Evolutionary conservation across 2,113 vertebrate species (phyloP).

Genomic region (Peromyscus leucopus): DNA sequence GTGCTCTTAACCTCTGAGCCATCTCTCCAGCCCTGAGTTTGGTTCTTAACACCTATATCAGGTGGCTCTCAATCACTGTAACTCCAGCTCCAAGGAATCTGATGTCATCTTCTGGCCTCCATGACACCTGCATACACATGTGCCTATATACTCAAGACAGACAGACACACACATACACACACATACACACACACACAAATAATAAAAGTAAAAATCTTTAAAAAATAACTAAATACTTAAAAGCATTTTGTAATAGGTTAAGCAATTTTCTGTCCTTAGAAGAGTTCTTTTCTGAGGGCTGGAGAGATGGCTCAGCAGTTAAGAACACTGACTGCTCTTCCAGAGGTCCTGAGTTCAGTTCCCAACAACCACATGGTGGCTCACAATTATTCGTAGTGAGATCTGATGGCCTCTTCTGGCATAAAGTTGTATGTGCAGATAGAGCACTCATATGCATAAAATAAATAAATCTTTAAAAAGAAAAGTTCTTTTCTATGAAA

Average conservation of each 20-base stretch:
- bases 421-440: background rate
- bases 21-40: background rate
- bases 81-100: background rate
- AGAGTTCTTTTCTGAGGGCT: background rate
- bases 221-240: background rate
- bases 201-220: background rate
- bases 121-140: background rate
- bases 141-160: background rate
- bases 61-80: background rate
- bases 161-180: background rate
- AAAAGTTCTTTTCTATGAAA: background rate
- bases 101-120: background rate
- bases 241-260: background rate
- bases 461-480: background rate
- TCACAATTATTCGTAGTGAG: too few species aligned
- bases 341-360: background rate
- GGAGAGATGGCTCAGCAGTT: too few species aligned
- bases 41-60: background rate
- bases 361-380: background rate
- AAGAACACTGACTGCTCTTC: too few species aligned
- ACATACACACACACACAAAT: background rate
- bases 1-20: too few species aligned
- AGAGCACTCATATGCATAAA: background rate
- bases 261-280: background rate
- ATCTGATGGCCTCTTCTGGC: too few species aligned